Conservation (phyloP, 2,888 invertebrate genomes). For the Cryptus viduatorius region DNA sequence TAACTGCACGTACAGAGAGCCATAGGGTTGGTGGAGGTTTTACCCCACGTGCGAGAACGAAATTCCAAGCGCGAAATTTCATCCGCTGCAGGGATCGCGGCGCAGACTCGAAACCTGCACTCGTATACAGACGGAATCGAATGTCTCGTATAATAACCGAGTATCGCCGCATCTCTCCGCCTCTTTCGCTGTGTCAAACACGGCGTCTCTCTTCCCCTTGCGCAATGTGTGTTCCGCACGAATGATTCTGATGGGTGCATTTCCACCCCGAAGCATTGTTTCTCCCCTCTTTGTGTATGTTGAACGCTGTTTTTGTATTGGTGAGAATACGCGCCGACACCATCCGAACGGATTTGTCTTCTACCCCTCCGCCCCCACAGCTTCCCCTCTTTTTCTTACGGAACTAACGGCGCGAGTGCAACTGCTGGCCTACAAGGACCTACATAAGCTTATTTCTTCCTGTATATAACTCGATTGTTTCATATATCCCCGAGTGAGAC, state of each 20-base stretch:
- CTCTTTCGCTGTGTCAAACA: neutral
- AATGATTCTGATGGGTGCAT: conserved; percentile 52
- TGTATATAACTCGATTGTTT: neutral
- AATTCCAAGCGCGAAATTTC: conserved; percentile 59
- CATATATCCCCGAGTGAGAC: neutral
- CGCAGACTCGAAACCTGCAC: neutral
- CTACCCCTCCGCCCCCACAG: too few species aligned
- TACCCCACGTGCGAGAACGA: conserved; percentile 44
- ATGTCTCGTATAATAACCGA: conserved; percentile 55
- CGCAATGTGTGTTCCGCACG: conserved; percentile 47
- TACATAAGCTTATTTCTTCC: neutral
- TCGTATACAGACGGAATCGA: conserved; percentile 11
- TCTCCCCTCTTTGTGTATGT: conserved; percentile 20
- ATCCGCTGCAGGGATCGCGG: neutral
- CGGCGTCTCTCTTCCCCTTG: conserved; percentile 40
- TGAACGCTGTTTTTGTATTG: conserved; percentile 13
- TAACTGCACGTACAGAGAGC: conserved; percentile 34
- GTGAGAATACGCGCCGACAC: conserved; percentile 52
- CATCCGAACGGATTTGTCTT: conserved; percentile 52
- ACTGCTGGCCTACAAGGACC: conserved; percentile 25
- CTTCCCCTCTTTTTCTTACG: conserved; percentile 30
- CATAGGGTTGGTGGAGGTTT: neutral
- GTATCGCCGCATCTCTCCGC: conserved; percentile 25
- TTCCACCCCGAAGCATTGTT: conserved; percentile 48
- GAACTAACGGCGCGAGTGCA: conserved; percentile 19